A percentile compares a stretch with the other conserved stretches of the same genome.
These are phyloP conservation scores for Rhagium mordax DNA, from an alignment of 2,888 invertebrate species.

Conservation along the genomic window DNA sequence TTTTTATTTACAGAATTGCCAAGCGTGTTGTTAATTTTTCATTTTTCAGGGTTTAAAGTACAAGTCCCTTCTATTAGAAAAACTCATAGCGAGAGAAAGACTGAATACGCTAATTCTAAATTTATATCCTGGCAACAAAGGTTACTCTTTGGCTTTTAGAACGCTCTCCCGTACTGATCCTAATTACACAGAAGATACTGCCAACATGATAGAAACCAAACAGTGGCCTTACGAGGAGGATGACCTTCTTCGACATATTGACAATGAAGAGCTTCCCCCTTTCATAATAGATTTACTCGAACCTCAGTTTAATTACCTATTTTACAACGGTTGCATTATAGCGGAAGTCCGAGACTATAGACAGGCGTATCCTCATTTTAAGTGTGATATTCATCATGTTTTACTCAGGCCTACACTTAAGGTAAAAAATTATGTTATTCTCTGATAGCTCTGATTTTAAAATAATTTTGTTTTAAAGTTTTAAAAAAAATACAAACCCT, in stretches of 20 bases:
- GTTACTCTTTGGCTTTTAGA: slow-evolving; percentile 78
- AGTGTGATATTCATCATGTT: slow-evolving; percentile 89
- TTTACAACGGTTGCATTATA: slow-evolving; percentile 93
- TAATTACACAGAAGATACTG: slow-evolving; percentile 73
- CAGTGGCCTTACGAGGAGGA: slow-evolving; percentile 93
- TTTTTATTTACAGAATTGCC: background rate
- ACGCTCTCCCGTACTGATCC: slow-evolving; percentile 63
- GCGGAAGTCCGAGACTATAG: slow-evolving; percentile 93
- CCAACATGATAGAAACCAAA: slow-evolving; percentile 80
- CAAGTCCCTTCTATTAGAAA: slow-evolving; percentile 85
- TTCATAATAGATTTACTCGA: slow-evolving; percentile 88
- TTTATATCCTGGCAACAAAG: slow-evolving; percentile 93
- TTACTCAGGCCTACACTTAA: slow-evolving; percentile 86
- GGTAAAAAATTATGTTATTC: too few relatives aligned
- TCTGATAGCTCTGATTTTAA: too few relatives aligned
- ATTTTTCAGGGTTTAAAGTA: slow-evolving; percentile 74
- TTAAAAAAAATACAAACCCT: too few relatives aligned
- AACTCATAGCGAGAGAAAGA: slow-evolving; percentile 87
- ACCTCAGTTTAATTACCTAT: slow-evolving; percentile 86
- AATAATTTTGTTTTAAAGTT: too few relatives aligned
- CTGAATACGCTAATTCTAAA: slow-evolving; percentile 92
- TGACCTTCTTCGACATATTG: slow-evolving; percentile 88
- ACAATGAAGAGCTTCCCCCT: slow-evolving; percentile 82
- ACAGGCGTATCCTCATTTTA: slow-evolving; percentile 75
- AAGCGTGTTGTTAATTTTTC: too few relatives aligned